A percentile compares a stretch with the other conserved stretches of the same genome.
Evolutionary conservation across 1,140 invertebrate species (phyloP).

Genomic region (Papilio aristodemus): DNA sequence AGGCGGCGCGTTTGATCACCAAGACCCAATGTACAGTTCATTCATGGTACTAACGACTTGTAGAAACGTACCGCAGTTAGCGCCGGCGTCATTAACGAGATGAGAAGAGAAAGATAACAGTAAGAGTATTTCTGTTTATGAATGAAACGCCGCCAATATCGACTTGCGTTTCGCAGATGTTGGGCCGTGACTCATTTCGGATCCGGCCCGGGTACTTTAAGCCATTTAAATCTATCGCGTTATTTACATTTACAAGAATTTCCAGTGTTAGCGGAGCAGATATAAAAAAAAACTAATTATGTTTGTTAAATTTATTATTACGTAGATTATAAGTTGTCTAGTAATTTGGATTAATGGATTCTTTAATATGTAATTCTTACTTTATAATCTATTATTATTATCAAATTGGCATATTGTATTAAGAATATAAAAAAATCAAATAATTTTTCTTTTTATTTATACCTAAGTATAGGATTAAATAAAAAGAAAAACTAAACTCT

Average conservation of each 20-base stretch:
- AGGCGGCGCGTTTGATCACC: background rate
- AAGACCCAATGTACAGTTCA: background rate
- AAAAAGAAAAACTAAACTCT: no score
- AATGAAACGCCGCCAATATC: slow-evolving; percentile 47
- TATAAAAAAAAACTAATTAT: slow-evolving; percentile 2
- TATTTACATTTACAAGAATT: slow-evolving; percentile 29
- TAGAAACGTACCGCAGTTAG: background rate
- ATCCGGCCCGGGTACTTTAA: slow-evolving; percentile 26
- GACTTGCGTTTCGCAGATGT: slow-evolving; percentile 49
- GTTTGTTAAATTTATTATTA: background rate
- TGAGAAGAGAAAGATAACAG: slow-evolving; percentile 53
- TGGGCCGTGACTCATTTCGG: slow-evolving; percentile 39
- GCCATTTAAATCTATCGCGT: slow-evolving; percentile 27
- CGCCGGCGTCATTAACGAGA: slow-evolving; percentile 32
- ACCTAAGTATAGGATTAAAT: no score
- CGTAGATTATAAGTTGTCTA: background rate
- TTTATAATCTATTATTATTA: no score
- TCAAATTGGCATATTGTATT: no score
- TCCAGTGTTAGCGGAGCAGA: background rate
- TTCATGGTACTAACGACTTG: slow-evolving; percentile 5
- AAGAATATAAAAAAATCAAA: no score
- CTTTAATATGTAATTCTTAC: no score
- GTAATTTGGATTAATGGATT: background rate
- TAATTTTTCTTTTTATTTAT: no score
- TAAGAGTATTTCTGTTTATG: slow-evolving; percentile 47